A percentile compares a stretch with the other conserved stretches of the same genome.
phyloP scores from a whole-genome alignment of 35 echinoderm and acorn worm species.

The Patiria miniata region DNA sequence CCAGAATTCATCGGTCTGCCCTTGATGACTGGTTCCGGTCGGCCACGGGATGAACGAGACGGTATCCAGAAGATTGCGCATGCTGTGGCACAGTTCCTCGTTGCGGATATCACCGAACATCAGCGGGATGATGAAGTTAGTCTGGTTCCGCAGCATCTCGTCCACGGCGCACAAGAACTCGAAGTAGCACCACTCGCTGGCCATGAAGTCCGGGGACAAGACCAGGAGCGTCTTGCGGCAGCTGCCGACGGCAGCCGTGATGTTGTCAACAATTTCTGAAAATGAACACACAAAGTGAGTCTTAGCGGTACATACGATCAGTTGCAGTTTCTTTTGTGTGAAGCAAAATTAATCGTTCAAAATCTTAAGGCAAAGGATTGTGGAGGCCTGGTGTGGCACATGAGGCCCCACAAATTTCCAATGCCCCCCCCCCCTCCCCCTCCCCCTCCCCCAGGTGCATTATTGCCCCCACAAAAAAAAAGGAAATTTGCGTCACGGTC shows the following conservation, averaged over 20 bases:
- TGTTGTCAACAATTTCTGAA: slow-evolving; percentile 16
- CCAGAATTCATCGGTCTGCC: not conserved
- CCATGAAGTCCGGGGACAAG: slow-evolving; percentile 66
- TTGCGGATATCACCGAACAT: not conserved
- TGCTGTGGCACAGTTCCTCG: not conserved
- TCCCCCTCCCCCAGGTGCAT: too few relatives aligned
- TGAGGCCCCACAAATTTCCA: too few relatives aligned
- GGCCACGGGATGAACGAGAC: not conserved
- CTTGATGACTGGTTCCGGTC: not conserved
- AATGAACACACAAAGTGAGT: not conserved
- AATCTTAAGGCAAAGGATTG: too few relatives aligned
- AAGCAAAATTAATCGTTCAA: too few relatives aligned
- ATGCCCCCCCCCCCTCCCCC: too few relatives aligned
- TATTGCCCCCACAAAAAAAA: too few relatives aligned
- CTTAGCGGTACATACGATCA: too few relatives aligned
- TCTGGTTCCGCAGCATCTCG: slow-evolving; percentile 11
- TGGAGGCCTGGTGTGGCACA: too few relatives aligned
- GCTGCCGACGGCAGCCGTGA: slow-evolving; percentile 28
- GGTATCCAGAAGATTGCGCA: not conserved
- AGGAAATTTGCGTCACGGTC: too few relatives aligned
- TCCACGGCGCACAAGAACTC: slow-evolving; percentile 58
- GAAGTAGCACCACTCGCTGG: slow-evolving; percentile 59
- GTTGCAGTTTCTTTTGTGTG: too few relatives aligned
- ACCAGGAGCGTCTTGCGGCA: slow-evolving; percentile 63
- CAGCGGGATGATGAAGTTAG: not conserved